Evolutionary conservation across 1,140 invertebrate genomes (phyloP), one percentile per base, ranked within the genome.

Genomic region (Nebria ingens): DNA sequence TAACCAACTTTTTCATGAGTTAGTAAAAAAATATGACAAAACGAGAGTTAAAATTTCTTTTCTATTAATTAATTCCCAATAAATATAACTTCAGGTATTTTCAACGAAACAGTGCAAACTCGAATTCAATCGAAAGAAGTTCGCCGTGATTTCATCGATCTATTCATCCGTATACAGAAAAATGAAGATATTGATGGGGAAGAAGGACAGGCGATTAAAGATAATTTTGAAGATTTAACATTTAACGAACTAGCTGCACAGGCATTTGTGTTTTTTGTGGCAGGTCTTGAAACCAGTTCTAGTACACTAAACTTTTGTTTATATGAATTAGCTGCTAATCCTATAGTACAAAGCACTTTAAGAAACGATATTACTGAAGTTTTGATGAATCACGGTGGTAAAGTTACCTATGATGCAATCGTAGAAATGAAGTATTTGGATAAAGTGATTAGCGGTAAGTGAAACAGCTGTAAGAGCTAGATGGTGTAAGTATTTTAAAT

Each of bases 321-420:
- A 2, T 75, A 77, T 60, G 73, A 76, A 42, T 64, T 85, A 21
- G 79, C 81, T 0, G 59, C 67, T 21, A 73, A 84, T 65, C 59
- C 52, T 1, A 60, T 61, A 1, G 59, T 72, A 20, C 71, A 73
- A 50, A 54, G 64, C 1, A 71, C 66, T 58, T n/a, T 70, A 2
- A 34, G 62, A 4, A 9, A 58, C n/a, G 71, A 73, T 62, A 69
- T 72, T 15, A 53, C 58, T 1, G 49, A 56, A 4, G 25, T 58
- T 15, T 17, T 61, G 1, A 45, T 51, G 11, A 61, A 62, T 23
- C 20, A 58, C 20, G 54, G 63, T 20, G 56, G 59, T 17, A 51
- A 61, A 53, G n/a, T 67, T 2, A 67, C 63, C 0, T 69, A 70
- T 45, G 66, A 71, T n/a, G 56, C 45, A 6, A 34, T 69, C 4